Evolutionary conservation across 2,888 invertebrate genomes (phyloP), one percentile per base, ranked within the genome.

Genomic region (Drosophila kuntzei): DNA sequence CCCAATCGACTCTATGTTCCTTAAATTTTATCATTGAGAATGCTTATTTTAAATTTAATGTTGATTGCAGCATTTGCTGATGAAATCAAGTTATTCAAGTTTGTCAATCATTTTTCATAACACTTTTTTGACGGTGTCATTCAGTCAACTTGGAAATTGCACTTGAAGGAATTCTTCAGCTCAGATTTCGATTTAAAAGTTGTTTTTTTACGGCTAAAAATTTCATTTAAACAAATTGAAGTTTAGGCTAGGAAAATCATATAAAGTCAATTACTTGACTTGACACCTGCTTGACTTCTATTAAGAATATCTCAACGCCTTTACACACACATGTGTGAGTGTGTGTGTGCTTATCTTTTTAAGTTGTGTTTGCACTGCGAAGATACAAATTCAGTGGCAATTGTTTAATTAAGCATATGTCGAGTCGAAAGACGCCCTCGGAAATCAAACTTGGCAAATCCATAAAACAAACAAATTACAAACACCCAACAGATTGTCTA

Each of bases 381-480:
- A 44, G 50, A 67, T n/a, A n/a, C n/a, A n/a, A n/a, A n/a, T 47
- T 59, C 59, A 34, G 39, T 63, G 75, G 74, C 67, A 76, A 71
- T 77, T 80, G 77, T 71, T 77, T 77, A 77, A 77, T 77, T 79
- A 77, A 64, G 77, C 77, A 76, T 80, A 80, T 71, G 71, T 64
- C 55, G 71, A 65, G 59, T 36, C 62, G 34, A 61, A 65, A 59
- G 58, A 77, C 73, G 61, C 78, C 79, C 81, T 60, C 81, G 58
- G 43, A 77, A 62, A 67, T 68, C 71, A 71, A 80, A 68, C 50
- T 67, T 72, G 66, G 36, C 58, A 83, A 89, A 89, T 84, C 83
- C 83, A 84, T 77, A 84, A 89, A 89, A 75, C 63, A 83, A 83
- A 83, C 83, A 83, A 87, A 83, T 83, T 83, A 87, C 87, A 64